Evolutionary conservation across 1,140 invertebrate genomes (phyloP), one percentile per base, ranked within the genome.

Genomic region (Reticulitermes speratus): DNA sequence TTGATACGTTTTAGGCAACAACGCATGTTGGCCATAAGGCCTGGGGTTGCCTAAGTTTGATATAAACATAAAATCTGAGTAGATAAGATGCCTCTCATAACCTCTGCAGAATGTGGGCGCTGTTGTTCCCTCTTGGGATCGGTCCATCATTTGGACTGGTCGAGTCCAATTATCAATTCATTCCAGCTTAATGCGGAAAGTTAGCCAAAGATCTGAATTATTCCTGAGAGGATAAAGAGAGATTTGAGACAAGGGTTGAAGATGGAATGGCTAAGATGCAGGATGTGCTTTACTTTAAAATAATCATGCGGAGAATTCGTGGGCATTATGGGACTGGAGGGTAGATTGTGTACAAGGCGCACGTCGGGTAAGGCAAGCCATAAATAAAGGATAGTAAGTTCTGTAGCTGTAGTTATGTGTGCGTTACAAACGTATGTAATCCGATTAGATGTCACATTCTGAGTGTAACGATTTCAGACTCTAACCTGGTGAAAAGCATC

Each of bases 151-250:
- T 83, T 83, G 38, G 38, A 32, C 38, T 44, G 11, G 32, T 83
- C 44, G 25, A 83, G 38, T 44, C 38, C 44, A 45, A 83, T 83
- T 83, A 83, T 83, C 82, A 83, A 83, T 83, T 83, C 82, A 83
- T 83, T 83, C 82, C 44, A 45, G 32, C 19, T 21, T 23, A 21
- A 32, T 44, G 82, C 44, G 82, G 82, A 23, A 83, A 83, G 82
- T 83, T 83, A 45, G 82, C 32, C 82, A 45, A 83, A 83, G 82
- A 38, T 45, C 44, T 83, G 82, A 83, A 83, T 83, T 83, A 83
- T 83, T 83, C 44, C 30, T 83, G 38, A 83, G 82, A 83, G 23
- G 38, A 38, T 45, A 44, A 30, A 75, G 65, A 14, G 65, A 75
- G 82, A 45, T 44, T 25, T n/a, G 82, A 83, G 82, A 44, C 32